A percentile compares a stretch with the other conserved stretches of the same genome.
Conservation (phyloP, 2,888 invertebrate species). For the Rhingia campestris region DNA sequence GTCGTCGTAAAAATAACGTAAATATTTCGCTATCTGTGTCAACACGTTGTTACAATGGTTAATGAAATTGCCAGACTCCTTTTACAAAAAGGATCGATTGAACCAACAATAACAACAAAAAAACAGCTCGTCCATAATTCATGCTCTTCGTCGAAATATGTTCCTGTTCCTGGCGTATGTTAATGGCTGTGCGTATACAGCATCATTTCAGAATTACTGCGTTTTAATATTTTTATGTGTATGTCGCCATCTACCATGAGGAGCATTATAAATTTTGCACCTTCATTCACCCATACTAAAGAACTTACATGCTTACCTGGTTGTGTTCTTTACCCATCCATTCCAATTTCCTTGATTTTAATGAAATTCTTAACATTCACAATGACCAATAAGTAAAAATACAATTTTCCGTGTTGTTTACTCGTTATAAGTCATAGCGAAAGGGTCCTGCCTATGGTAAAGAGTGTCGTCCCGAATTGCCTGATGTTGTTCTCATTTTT, state of each 20-base stretch:
- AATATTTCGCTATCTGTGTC: slow-evolving; percentile 28
- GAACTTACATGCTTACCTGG: not conserved
- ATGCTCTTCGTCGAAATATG: slow-evolving; percentile 34
- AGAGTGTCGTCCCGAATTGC: slow-evolving; percentile 1
- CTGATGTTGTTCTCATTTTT: slow-evolving; percentile 3
- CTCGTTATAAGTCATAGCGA: not conserved
- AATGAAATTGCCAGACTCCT: slow-evolving; percentile 14
- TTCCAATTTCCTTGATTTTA: not conserved
- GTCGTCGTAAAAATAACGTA: slow-evolving; percentile 23
- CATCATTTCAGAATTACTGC: slow-evolving; percentile 24
- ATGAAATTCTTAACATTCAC: slow-evolving; percentile 28
- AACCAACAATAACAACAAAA: not conserved
- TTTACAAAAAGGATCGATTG: slow-evolving; percentile 9
- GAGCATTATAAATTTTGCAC: slow-evolving; percentile 1
- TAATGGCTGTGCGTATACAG: slow-evolving; percentile 30
- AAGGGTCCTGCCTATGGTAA: not conserved
- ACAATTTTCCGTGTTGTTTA: slow-evolving; percentile 16
- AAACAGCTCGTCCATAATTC: slow-evolving; percentile 15
- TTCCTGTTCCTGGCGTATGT: slow-evolving; percentile 33
- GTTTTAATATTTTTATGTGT: slow-evolving; percentile 49
- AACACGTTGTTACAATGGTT: slow-evolving; percentile 28
- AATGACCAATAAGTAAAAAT: slow-evolving; percentile 26
- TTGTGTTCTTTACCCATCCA: not conserved
- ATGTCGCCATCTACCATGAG: slow-evolving; percentile 17
- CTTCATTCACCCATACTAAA: not conserved